Conservation (phyloP, 1,140 invertebrate genomes). For the Saccostrea glomerata region DNA sequence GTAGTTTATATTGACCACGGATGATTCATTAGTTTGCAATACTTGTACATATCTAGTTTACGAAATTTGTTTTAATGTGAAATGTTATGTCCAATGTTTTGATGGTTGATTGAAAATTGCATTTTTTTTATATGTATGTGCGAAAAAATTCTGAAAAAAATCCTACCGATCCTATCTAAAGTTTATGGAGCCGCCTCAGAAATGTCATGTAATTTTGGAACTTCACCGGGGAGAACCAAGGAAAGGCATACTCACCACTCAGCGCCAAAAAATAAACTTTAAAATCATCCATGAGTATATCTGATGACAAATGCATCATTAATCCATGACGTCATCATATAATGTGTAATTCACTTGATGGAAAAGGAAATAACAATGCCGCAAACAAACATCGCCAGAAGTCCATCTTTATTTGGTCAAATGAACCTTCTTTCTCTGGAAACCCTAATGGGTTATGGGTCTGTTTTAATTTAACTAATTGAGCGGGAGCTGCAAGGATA, state of each 20-base stretch:
- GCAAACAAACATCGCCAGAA: constrained; percentile 23
- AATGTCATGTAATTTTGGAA: not conserved
- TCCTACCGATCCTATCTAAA: not conserved
- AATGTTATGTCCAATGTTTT: too few species aligned
- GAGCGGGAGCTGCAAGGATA: constrained; percentile 34
- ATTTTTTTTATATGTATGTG: not conserved
- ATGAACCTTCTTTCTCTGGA: constrained; percentile 33
- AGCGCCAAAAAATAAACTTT: constrained; percentile 21
- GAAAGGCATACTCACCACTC: constrained; percentile 35
- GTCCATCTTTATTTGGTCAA: constrained; percentile 36
- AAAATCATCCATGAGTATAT: constrained; percentile 34
- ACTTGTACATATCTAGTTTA: too few species aligned
- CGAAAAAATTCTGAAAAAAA: not conserved
- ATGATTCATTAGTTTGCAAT: too few species aligned
- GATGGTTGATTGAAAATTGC: too few species aligned
- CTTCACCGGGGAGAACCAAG: constrained; percentile 27
- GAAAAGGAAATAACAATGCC: constrained; percentile 20
- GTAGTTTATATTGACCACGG: too few species aligned
- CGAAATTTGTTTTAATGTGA: too few species aligned
- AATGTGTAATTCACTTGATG: constrained; percentile 31
- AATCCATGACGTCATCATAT: constrained; percentile 28
- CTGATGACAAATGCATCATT: constrained; percentile 33
- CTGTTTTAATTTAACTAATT: constrained; percentile 37
- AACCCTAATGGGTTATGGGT: constrained; percentile 30
- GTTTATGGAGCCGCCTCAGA: constrained; percentile 25